These are phyloP conservation scores for Artibeus lituratus DNA, from an alignment of 2,797 vertebrate species.

Conservation along the genomic window DNA sequence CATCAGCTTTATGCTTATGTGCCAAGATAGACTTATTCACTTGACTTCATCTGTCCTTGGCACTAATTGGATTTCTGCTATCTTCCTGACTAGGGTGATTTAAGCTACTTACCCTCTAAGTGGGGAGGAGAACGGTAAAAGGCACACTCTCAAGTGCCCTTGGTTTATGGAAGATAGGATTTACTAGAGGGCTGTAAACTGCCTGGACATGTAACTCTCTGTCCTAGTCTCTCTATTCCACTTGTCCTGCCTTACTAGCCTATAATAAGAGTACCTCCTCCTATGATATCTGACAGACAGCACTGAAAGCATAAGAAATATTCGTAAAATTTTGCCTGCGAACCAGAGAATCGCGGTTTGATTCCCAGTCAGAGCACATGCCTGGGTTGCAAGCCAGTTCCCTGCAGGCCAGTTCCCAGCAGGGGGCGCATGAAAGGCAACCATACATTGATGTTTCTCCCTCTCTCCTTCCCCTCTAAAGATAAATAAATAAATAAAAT, in stretches of 20 bases:
- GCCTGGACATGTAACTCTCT: neutral
- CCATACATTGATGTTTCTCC: too few species aligned
- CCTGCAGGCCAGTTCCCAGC: too few species aligned
- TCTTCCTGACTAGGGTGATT: neutral
- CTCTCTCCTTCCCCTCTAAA: too few species aligned
- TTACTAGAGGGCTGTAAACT: neutral
- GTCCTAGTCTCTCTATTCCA: neutral
- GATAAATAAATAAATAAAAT: too few species aligned
- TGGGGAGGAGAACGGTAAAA: neutral
- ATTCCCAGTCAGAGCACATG: too few species aligned
- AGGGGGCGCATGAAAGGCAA: too few species aligned
- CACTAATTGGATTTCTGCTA: neutral
- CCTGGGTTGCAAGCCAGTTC: too few species aligned
- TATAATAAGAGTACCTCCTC: too few species aligned
- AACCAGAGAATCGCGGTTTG: too few species aligned
- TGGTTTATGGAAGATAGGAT: neutral
- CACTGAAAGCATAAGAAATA: neutral
- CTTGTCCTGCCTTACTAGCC: neutral
- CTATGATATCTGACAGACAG: neutral
- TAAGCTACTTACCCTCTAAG: neutral
- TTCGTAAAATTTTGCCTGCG: neutral
- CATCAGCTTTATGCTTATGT: neutral
- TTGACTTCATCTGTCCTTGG: neutral
- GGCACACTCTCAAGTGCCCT: neutral
- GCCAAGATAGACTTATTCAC: too few species aligned